These are phyloP conservation scores for Gambusia yucatana DNA, from an alignment of 2,797 vertebrate species.

Conservation along the genomic window DNA sequence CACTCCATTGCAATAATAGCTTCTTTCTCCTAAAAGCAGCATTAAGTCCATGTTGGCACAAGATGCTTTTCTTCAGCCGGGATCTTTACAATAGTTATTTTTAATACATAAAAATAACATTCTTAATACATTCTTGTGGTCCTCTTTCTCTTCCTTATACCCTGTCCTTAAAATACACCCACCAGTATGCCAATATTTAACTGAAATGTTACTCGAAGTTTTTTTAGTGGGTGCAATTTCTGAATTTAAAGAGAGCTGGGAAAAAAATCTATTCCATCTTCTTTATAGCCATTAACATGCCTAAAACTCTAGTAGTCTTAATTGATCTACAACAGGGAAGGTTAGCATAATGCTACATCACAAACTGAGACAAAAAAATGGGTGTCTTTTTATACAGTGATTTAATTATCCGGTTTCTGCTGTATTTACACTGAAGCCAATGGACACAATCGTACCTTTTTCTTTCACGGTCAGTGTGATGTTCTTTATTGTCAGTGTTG, in stretches of 20 bases:
- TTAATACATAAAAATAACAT: neutral
- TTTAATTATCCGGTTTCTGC: neutral
- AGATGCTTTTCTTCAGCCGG: neutral
- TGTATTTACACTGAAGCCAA: neutral
- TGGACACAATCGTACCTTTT: conserved; percentile 76
- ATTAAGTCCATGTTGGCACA: neutral
- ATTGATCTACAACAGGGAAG: neutral
- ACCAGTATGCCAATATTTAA: neutral
- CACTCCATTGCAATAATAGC: neutral
- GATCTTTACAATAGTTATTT: neutral
- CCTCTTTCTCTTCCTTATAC: neutral
- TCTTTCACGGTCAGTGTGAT: conserved; percentile 88
- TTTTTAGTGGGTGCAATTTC: neutral
- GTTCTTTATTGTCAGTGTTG: conserved; percentile 46
- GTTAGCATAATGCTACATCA: neutral
- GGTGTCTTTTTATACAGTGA: neutral
- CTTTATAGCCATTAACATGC: neutral
- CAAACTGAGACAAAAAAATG: neutral
- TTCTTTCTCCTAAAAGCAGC: neutral
- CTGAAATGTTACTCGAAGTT: neutral
- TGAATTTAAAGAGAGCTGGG: neutral
- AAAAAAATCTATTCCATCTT: neutral
- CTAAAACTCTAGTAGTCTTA: neutral
- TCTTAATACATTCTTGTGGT: neutral
- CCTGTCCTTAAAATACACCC: neutral